Base-by-base conservation (phyloP, 1,140 invertebrate species). In the Danaus melanippus region DNA sequence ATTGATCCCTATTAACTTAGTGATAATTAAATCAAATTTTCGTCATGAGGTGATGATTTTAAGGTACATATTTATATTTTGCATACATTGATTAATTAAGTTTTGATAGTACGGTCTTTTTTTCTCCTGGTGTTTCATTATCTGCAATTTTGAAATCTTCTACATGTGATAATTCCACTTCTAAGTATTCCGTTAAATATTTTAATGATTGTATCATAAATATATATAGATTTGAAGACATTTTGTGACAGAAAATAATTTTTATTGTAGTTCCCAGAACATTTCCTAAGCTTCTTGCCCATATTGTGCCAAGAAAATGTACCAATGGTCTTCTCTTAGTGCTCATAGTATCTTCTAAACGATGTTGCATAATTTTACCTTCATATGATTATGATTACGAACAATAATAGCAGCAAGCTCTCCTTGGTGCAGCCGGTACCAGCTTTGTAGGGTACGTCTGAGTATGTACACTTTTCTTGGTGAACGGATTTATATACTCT, bases 381-480 rank as follows among this genome's bases (percentile, higher is more conserved):
- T 44, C 52, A 12, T 17, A 12, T 4, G 52, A 49, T 64, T 17
- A 12, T 4, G 52, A 49, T 64, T 69, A 79, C 2, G 69, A 66
- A 46, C 82, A 85, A 50, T 81, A 71, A 47, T 66, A 79, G 45
- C 82, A 85, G 51, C 77, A 82, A 41, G 72, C 72, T 21, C 70
- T 78, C 11, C 79, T 78, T 0, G 80, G 78, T 1, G 79, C 72
- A 40, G 83, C 83, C 6, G 83, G 83, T 21, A 81, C 71, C 7
- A 85, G 50, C 46, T 65, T 74, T 0, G 76, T 75, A 1, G 80
- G 83, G 48, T 86, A 86, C 0, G 80, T 86, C 48, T 86, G 79
- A 2, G 83, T 84, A 58, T 62, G 70, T 0, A 71, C 74, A 40
- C 67, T 71, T 62, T 83, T 86, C 69, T 73, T 83, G 0, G 62